Percentiles rank a stretch among this genome's conserved stretches.
These are phyloP conservation scores for Cotesia chilonis DNA, from an alignment of 1,140 invertebrate species.

Conservation along the genomic window DNA sequence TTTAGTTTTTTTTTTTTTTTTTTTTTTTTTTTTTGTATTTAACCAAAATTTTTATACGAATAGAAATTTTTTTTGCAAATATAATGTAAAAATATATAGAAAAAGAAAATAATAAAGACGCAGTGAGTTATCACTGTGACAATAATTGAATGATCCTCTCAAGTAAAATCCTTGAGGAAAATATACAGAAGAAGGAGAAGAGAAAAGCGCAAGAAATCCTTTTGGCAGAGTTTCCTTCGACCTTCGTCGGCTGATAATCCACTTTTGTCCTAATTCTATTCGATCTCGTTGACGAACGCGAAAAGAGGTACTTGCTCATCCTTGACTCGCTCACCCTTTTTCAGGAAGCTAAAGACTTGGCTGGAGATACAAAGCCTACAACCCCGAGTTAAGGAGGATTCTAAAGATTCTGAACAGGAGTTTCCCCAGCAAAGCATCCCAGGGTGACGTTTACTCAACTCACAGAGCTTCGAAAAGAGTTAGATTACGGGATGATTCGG, in stretches of 20 bases:
- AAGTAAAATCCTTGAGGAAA: too few relatives aligned
- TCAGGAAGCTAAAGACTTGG: neutral
- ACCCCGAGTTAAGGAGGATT: neutral
- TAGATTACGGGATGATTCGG: constrained; percentile 39
- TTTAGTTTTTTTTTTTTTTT: too few relatives aligned
- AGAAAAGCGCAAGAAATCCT: neutral
- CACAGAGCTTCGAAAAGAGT: constrained; percentile 20
- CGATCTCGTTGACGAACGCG: constrained; percentile 31
- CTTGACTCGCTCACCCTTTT: neutral
- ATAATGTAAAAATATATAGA: too few relatives aligned
- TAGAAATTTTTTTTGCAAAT: too few relatives aligned
- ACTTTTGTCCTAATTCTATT: constrained; percentile 48
- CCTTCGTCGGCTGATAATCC: constrained; percentile 44
- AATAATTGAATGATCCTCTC: too few relatives aligned
- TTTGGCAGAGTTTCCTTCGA: neutral
- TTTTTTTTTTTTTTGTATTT: too few relatives aligned
- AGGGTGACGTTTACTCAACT: neutral
- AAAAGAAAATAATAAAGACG: too few relatives aligned
- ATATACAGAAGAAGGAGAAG: neutral
- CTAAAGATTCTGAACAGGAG: constrained; percentile 6
- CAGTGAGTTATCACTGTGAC: too few relatives aligned
- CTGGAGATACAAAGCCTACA: neutral
- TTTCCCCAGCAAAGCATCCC: neutral
- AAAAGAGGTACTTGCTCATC: constrained; percentile 19
- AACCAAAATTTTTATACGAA: too few relatives aligned